Percentiles rank a stretch among this genome's conserved stretches.
These are phyloP conservation scores for Tenualosa ilisha DNA, from an alignment of 2,797 vertebrate species.

Conservation along the genomic window DNA sequence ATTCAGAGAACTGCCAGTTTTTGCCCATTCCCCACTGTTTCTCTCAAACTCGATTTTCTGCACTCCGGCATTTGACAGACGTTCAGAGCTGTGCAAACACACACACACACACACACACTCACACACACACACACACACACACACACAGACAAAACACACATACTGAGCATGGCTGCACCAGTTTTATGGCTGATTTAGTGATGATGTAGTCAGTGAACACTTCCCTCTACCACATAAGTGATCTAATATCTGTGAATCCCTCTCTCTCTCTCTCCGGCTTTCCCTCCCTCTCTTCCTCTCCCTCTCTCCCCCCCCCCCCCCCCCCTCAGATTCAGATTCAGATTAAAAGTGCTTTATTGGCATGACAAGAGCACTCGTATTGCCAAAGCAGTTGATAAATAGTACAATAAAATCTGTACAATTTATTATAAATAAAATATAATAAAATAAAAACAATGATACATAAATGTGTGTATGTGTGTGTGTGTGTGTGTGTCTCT, in stretches of 20 bases:
- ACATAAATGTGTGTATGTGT: too few relatives aligned
- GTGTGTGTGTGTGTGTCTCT: too few relatives aligned
- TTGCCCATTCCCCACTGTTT: conserved; percentile 14
- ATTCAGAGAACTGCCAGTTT: not conserved
- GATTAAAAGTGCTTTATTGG: too few relatives aligned
- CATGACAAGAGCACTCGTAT: too few relatives aligned
- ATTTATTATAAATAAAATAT: too few relatives aligned
- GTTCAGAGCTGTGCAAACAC: not conserved
- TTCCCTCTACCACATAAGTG: not conserved
- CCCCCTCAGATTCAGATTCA: too few relatives aligned
- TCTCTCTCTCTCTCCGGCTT: not conserved
- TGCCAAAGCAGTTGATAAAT: too few relatives aligned
- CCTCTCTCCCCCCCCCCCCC: not conserved
- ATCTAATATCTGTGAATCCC: not conserved
- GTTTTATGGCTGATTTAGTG: not conserved
- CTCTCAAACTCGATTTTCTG: conserved; percentile 14
- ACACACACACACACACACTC: conserved; percentile 18
- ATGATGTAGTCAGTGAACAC: conserved; percentile 12
- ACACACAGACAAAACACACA: conserved; percentile 16
- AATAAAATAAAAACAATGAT: too few relatives aligned
- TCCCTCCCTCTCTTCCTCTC: not conserved
- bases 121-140: conserved; percentile 14
- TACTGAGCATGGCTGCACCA: not conserved
- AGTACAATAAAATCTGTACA: too few relatives aligned
- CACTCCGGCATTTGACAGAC: not conserved